These are phyloP conservation scores for Acanthaster planci DNA, from an alignment of 35 echinoderm and acorn worm genomes.

Conservation along the genomic window DNA sequence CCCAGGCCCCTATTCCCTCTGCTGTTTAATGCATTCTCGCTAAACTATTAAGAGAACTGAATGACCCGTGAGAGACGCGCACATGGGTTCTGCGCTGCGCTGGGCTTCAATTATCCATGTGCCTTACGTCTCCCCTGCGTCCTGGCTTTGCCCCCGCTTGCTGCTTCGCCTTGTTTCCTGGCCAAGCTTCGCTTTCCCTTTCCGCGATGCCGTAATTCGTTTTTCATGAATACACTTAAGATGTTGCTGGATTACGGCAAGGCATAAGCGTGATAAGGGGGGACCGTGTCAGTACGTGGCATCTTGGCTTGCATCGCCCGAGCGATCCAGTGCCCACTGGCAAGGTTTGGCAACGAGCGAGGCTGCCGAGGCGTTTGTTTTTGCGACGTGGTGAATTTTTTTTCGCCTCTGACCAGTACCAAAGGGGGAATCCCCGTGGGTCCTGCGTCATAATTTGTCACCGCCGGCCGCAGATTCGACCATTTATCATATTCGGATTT, in stretches of 20 bases:
- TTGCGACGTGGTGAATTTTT: not conserved
- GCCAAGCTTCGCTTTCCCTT: not conserved
- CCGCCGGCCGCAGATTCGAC: not conserved
- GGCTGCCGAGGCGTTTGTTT: slow-evolving; percentile 26
- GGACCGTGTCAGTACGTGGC: not conserved
- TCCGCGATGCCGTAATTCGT: slow-evolving; percentile 18
- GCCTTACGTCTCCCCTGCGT: not conserved
- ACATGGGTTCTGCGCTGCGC: slow-evolving; percentile 11
- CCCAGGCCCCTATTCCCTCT: not conserved
- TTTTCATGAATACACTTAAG: slow-evolving; percentile 30
- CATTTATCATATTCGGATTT: slow-evolving; percentile 27
- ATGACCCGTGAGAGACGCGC: not conserved
- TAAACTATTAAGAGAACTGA: slow-evolving; percentile 27
- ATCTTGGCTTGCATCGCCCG: not conserved
- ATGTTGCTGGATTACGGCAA: slow-evolving; percentile 16
- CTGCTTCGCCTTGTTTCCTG: not conserved
- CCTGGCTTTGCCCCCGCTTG: not conserved
- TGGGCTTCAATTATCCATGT: slow-evolving; percentile 29
- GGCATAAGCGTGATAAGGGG: not conserved
- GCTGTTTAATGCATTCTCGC: slow-evolving; percentile 28
- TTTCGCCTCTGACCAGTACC: no score
- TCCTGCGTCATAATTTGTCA: slow-evolving; percentile 19
- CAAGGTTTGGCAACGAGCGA: slow-evolving; percentile 10
- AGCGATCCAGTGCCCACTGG: not conserved
- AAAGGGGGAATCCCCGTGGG: not conserved